Evolutionary conservation across 2,888 invertebrate species (phyloP), one percentile per base, ranked within the genome.

Genomic region (Drosophila neoperkinsi): DNA sequence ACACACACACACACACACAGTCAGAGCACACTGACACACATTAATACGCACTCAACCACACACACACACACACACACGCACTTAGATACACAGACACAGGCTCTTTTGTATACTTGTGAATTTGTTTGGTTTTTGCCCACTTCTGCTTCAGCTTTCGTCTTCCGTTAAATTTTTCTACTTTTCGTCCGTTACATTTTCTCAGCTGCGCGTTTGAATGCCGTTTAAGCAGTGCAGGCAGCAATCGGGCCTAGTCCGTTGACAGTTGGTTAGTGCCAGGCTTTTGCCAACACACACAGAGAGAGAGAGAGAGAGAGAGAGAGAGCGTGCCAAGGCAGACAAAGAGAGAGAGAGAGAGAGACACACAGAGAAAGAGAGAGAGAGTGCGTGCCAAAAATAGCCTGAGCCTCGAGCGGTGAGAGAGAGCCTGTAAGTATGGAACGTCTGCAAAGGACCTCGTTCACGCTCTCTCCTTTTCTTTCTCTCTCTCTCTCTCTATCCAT

Each of bases 121-220:
- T 76, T 79, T 78, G 76, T 86, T 80, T 71, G 71, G 69, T 71
- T 74, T 83, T 63, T 69, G 64, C 60, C 67, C 69, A 61, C 63
- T 62, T 62, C 63, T 63, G 55, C 46, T 46, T 59, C 53, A 52
- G 69, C 38, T 65, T 61, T 68, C 74, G 65, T 72, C 67, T 76
- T 65, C 72, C 64, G 83, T 68, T 74, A 63, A 77, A 60, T 52
- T 46, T 72, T 73, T 68, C 74, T 71, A 71, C 73, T 74, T 81
- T 74, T 71, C 75, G 71, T 77, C 76, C 88, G 82, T 81, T 77
- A 85, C 81, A 81, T 73, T 80, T 82, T 84, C 84, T 81, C 85
- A 84, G 90, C 77, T 86, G 83, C 84, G 79, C 90, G 91, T 75
- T 85, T 84, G 81, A 82, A 80, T 77, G 80, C 75, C 87, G 84